Conservation (phyloP, 2,888 invertebrate species). For the Andrena dorsata region DNA sequence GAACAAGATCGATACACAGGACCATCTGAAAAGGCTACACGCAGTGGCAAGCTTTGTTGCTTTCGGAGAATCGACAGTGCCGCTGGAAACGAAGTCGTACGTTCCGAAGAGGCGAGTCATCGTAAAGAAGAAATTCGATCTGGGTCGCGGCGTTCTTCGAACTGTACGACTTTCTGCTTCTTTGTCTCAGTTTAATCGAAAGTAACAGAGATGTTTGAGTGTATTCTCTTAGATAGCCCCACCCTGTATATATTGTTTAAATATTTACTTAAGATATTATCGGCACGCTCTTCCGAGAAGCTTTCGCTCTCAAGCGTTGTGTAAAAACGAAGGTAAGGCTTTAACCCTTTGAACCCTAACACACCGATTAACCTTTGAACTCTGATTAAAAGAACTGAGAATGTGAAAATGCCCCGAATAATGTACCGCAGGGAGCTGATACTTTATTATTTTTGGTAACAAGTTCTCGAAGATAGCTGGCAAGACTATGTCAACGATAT, state of each 20-base stretch:
- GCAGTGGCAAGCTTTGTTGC: not conserved
- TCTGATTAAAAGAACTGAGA: not conserved
- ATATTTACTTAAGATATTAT: not conserved
- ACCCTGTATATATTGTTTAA: not conserved
- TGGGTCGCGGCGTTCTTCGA: too few species aligned
- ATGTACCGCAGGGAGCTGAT: too few species aligned
- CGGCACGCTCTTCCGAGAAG: not conserved
- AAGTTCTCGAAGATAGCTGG: too few species aligned
- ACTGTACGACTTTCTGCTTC: too few species aligned
- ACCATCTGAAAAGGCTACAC: not conserved
- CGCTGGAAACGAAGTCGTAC: not conserved
- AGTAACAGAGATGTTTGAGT: not conserved
- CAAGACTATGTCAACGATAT: too few species aligned
- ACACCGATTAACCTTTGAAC: not conserved
- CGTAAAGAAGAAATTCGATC: too few species aligned
- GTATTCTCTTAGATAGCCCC: not conserved
- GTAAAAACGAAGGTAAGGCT: slow-evolving; percentile 3
- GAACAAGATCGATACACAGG: slow-evolving; percentile 17
- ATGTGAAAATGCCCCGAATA: not conserved
- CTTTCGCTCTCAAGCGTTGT: not conserved
- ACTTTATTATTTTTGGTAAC: too few species aligned
- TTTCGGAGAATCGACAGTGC: not conserved
- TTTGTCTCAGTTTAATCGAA: not conserved
- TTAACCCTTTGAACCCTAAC: not conserved
- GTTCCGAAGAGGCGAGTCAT: not conserved